Conservation (phyloP, 1,140 invertebrate species). For the Scaptomyza graminum region DNA sequence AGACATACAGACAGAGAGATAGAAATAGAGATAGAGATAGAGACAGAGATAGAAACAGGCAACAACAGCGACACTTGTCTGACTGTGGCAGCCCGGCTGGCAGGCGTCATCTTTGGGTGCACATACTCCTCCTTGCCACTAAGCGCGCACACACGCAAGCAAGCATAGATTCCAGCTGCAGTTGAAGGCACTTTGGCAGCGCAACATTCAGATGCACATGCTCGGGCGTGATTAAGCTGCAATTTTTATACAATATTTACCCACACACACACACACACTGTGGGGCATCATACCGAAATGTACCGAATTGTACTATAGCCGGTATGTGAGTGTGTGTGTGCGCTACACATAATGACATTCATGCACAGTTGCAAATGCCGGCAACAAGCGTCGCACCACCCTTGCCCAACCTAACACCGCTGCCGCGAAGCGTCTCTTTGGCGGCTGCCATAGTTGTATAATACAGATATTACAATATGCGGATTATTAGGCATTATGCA, state of each 20-base stretch:
- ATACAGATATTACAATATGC: slow-evolving; percentile 81
- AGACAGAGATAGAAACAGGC: slow-evolving; percentile 6
- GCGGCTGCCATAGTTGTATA: slow-evolving; percentile 47
- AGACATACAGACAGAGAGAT: slow-evolving; percentile 3
- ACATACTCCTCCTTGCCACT: slow-evolving; percentile 9
- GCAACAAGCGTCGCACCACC: slow-evolving; percentile 18
- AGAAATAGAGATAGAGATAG: not conserved
- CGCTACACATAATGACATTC: slow-evolving; percentile 69
- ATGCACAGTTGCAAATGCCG: slow-evolving; percentile 56
- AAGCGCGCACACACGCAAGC: slow-evolving; percentile 42
- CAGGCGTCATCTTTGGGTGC: slow-evolving; percentile 60
- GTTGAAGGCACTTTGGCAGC: slow-evolving; percentile 65
- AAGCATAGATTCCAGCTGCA: slow-evolving; percentile 17
- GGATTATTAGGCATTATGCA: slow-evolving; percentile 82
- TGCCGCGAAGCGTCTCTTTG: slow-evolving; percentile 17
- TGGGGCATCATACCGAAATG: slow-evolving; percentile 5
- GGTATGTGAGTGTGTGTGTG: not conserved
- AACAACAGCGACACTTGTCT: slow-evolving; percentile 59
- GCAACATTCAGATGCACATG: slow-evolving; percentile 59
- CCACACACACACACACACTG: slow-evolving; percentile 56
- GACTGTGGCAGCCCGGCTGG: slow-evolving; percentile 59
- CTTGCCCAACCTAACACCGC: too few species aligned
- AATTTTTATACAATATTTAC: slow-evolving; percentile 77
- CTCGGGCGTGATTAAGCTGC: slow-evolving; percentile 71
- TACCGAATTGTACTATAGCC: not conserved